Base-by-base conservation (phyloP, 2,797 vertebrate genomes). In the Orestias chungarensis region DNA sequence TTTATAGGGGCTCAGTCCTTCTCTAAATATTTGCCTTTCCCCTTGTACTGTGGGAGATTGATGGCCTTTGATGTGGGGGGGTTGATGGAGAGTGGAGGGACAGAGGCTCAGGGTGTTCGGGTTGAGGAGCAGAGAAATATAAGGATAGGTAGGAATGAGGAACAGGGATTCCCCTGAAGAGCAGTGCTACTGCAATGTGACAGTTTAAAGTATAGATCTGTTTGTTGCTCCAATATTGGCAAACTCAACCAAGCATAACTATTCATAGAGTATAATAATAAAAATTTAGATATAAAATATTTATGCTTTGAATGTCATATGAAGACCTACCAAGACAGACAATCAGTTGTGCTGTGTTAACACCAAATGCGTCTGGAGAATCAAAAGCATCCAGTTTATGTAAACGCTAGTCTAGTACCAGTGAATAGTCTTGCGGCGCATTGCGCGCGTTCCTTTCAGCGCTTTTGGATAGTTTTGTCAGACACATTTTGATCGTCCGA, bases 21-120 rank as follows among this genome's bases (percentile, higher is more conserved):
- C 90, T 94, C 91, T 94, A 95, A 95, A 95, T 94, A 95, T 95
- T 95, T 94, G 93, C 91, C 93, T 95, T 94, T 95, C 92, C 90
- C 93, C 91, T 91, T 93, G 90, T 93, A 94, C 87, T 86, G 85
- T 85, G 88, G 88, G 92, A 94, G 94, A 94, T 94, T 95, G 93
- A 95, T 95, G 93, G 91, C 85, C 92, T 95, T 94, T 94, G 93
- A 94, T 93, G 93, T 92, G 85, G 70, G 86, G 84, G 86, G 68
- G 54, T 35, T 62, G 66, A 49, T 29, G 68, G 75, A 15, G 70
- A 76, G 50, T 75, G 68, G 76, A 61, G 79, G 80, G 87, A 82
- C 75, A 80, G 82, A 44, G 83, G 86, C 73, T 78, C 78, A 76
- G 76, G 85, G 81, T 86, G 87, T 86, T 79, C 82, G 76, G 82